Evolutionary conservation across 1,140 invertebrate species (phyloP).

Genomic region (Dinothrombium tinctorium): DNA sequence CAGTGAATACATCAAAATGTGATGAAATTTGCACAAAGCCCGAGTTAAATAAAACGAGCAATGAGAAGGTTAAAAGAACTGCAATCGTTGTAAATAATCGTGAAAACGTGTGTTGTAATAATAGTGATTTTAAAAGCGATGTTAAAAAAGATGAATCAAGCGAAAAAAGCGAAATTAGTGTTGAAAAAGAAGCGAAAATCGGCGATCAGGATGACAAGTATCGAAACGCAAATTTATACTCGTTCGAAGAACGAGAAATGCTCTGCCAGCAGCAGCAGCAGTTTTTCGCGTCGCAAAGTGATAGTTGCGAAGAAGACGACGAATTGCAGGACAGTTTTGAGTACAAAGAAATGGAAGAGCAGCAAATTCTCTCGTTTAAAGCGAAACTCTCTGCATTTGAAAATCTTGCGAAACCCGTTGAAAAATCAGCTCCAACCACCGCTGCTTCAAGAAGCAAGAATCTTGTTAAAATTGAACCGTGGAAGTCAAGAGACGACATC

Average conservation of each 20-base stretch:
- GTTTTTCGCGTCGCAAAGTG: not conserved
- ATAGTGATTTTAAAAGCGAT: too few relatives aligned
- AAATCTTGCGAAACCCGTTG: slow-evolving; percentile 10
- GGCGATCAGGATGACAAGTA: not conserved
- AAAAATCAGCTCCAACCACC: not conserved
- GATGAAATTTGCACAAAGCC: not conserved
- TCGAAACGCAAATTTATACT: not conserved
- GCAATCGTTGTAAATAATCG: not conserved
- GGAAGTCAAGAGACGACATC: not conserved
- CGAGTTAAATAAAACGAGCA: not conserved
- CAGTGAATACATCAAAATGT: not conserved
- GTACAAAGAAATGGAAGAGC: slow-evolving; percentile 5
- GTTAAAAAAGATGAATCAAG: too few relatives aligned
- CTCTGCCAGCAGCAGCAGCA: not conserved
- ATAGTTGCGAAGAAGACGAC: slow-evolving; percentile 1
- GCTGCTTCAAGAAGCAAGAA: not conserved
- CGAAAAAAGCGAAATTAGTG: not conserved
- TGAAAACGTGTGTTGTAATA: not conserved
- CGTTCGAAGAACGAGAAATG: too few relatives aligned
- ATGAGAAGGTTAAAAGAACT: not conserved
- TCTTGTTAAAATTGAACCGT: slow-evolving; percentile 1
- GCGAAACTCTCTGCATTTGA: slow-evolving; percentile 12
- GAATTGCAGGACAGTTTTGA: not conserved
- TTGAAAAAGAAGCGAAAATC: not conserved
- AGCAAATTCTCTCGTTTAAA: slow-evolving; percentile 7